phyloP scores from a whole-genome alignment of 1,140 invertebrate genomes.

The Atta colombica region DNA sequence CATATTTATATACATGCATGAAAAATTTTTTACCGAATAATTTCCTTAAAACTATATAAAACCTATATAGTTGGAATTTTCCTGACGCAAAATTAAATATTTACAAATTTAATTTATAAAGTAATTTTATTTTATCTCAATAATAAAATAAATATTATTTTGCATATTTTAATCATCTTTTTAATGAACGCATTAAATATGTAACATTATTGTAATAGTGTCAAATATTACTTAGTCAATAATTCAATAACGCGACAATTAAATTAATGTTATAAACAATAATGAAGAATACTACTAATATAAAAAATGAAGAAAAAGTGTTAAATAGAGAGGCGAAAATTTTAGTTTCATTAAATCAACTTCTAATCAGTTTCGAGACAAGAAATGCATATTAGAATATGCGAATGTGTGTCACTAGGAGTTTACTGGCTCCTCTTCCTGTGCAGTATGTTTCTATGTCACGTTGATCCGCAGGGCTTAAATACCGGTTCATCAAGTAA shows the following conservation, averaged over 20 bases:
- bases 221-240: too few relatives aligned
- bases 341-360: slow-evolving; percentile 9
- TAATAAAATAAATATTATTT: not conserved
- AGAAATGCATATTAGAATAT: not conserved
- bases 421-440: slow-evolving; percentile 49
- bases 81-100: not conserved
- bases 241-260: not conserved
- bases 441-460: slow-evolving; percentile 61
- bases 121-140: not conserved
- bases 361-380: not conserved
- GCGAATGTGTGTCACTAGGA: slow-evolving; percentile 53
- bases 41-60: not conserved
- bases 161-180: not conserved
- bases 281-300: not conserved
- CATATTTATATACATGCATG: too few relatives aligned
- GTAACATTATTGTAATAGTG: not conserved
- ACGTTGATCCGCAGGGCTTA: slow-evolving; percentile 46
- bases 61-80: not conserved
- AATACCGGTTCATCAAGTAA: slow-evolving; percentile 68
- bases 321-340: not conserved
- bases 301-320: not conserved
- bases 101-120: not conserved
- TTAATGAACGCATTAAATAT: not conserved
- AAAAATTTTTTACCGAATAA: not conserved
- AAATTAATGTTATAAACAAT: slow-evolving; percentile 4